Conservation (phyloP, 2,113 vertebrate genomes). For the Oreochromis aureus region DNA sequence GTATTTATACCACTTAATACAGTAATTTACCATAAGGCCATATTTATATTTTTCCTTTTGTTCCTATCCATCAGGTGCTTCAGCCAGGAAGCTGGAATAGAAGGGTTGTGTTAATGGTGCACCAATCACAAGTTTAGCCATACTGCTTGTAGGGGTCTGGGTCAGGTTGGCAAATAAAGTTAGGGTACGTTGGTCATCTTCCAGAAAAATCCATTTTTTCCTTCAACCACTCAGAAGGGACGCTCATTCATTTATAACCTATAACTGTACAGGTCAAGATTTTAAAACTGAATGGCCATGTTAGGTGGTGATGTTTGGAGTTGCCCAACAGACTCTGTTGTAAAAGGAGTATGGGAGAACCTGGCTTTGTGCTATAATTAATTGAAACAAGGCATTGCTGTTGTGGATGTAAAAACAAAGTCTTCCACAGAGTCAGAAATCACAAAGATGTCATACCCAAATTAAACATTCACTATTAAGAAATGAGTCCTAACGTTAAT, state of each 20-base stretch:
- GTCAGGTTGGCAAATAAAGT: background rate
- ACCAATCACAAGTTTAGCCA: background rate
- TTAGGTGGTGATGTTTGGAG: background rate
- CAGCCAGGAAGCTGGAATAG: background rate
- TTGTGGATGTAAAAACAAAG: background rate
- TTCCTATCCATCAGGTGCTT: background rate
- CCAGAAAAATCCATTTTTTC: background rate
- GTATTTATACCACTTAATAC: background rate
- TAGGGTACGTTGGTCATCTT: background rate
- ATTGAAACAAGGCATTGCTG: background rate
- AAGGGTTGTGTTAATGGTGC: background rate
- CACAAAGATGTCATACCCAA: background rate
- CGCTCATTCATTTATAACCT: background rate
- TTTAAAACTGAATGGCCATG: rapidly evolving
- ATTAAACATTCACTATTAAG: background rate
- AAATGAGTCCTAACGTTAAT: background rate
- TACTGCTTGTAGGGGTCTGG: background rate
- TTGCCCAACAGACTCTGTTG: background rate
- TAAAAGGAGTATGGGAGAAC: background rate
- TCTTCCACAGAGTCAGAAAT: background rate
- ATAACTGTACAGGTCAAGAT: background rate
- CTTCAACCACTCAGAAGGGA: rapidly evolving
- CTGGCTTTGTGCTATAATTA: rapidly evolving
- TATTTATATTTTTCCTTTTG: background rate
- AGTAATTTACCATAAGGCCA: background rate